phyloP scores from a whole-genome alignment of 2,797 vertebrate genomes.

The Cuculus canorus region DNA sequence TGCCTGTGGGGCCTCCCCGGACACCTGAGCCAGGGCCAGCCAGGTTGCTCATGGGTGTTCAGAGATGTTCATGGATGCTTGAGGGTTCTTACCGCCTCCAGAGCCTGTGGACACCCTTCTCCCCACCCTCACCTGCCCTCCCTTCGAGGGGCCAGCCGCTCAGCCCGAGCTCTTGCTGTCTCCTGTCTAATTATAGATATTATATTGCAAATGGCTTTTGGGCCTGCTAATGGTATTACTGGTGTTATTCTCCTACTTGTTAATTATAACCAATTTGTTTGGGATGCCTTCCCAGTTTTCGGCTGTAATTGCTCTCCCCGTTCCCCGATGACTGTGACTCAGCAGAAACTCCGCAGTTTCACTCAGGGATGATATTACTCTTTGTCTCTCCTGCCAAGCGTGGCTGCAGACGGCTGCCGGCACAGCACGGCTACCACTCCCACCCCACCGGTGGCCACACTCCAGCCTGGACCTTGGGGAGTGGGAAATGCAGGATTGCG shows the following conservation, averaged over 20 bases:
- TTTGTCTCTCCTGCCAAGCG: conserved; percentile 24
- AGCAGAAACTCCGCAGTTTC: conserved; percentile 64
- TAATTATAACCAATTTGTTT: conserved; percentile 71
- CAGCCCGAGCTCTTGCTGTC: neutral
- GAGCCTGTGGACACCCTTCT: rapidly evolving
- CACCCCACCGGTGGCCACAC: neutral
- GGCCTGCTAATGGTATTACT: conserved; percentile 60
- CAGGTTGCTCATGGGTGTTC: neutral
- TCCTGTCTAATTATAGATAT: conserved; percentile 45
- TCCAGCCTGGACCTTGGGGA: neutral
- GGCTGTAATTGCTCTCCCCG: conserved; percentile 56
- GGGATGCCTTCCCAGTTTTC: conserved; percentile 69
- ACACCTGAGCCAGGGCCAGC: rapidly evolving
- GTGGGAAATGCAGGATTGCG: neutral
- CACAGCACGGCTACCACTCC: neutral
- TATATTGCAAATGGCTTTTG: conserved; percentile 57
- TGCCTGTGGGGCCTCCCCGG: rapidly evolving
- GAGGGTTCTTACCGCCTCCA: rapidly evolving
- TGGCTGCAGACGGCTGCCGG: neutral
- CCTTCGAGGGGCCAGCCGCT: neutral
- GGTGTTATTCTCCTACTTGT: conserved; percentile 56
- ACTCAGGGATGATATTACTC: conserved; percentile 38
- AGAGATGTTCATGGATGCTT: neutral
- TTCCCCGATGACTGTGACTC: conserved; percentile 53
- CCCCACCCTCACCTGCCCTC: neutral